These are phyloP conservation scores for Notothenia rossii DNA, from an alignment of 2,113 vertebrate species.

Conservation along the genomic window DNA sequence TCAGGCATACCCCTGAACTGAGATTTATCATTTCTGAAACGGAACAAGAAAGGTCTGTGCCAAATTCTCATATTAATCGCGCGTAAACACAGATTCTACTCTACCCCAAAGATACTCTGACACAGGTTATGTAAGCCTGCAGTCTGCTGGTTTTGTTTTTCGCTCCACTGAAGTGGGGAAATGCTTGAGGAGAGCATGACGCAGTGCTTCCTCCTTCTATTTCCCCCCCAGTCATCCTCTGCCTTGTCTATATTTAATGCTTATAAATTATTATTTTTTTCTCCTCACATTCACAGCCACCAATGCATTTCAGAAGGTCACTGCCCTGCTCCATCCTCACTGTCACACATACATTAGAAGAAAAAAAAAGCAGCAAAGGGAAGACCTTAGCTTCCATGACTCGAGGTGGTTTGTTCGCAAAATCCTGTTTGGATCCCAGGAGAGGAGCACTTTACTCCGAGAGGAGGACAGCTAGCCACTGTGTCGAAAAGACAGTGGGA, in stretches of 20 bases:
- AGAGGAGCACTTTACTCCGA: constrained; percentile 60
- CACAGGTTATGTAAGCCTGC: constrained; percentile 73
- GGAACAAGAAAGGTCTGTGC: background rate
- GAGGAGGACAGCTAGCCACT: constrained; percentile 13
- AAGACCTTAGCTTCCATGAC: constrained; percentile 42
- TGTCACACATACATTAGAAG: background rate
- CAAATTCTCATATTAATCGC: constrained; percentile 31
- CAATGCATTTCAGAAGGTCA: constrained; percentile 4
- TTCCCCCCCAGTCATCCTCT: constrained; percentile 13
- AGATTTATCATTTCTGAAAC: constrained; percentile 10
- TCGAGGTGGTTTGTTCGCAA: constrained; percentile 46
- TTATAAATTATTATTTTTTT: constrained; percentile 60
- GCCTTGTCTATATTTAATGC: constrained; percentile 72
- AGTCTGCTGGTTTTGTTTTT: constrained; percentile 68
- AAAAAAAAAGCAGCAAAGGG: background rate
- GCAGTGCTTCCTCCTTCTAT: constrained; percentile 63
- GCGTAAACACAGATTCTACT: constrained; percentile 29
- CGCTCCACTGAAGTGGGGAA: constrained; percentile 73
- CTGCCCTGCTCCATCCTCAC: background rate
- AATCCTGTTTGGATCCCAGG: constrained; percentile 48
- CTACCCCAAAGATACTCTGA: constrained; percentile 37
- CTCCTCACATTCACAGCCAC: constrained; percentile 9
- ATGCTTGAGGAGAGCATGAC: constrained; percentile 59
- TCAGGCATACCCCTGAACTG: background rate
- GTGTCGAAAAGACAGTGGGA: constrained; percentile 10